Conservation (phyloP, 2,113 vertebrate species). For the Paraplagusia blochii region DNA sequence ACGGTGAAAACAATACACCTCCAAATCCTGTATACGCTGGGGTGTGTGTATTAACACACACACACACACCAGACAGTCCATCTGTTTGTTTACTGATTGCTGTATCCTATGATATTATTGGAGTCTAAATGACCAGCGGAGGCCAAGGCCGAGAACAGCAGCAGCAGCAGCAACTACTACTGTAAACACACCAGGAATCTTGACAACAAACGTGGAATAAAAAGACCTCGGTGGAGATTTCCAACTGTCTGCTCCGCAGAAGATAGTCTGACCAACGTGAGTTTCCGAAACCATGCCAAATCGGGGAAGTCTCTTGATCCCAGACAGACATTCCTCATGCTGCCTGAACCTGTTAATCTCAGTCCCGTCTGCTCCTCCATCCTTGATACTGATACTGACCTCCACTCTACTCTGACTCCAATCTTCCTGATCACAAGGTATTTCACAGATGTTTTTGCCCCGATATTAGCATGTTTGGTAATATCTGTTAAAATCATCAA, state of each 20-base stretch:
- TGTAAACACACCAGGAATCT: neutral
- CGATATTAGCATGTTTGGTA: too few species aligned
- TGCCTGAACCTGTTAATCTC: conserved; percentile 39
- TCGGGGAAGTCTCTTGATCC: conserved; percentile 57
- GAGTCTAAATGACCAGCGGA: conserved; percentile 8
- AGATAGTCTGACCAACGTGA: conserved; percentile 2
- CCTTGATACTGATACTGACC: neutral
- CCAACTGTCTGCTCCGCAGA: neutral
- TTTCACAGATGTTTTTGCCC: too few species aligned
- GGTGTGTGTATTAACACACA: neutral
- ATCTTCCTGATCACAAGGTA: too few species aligned
- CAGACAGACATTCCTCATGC: conserved; percentile 46
- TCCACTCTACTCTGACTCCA: too few species aligned
- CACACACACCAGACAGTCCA: neutral
- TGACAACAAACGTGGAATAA: neutral
- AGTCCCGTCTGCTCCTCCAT: conserved; percentile 20
- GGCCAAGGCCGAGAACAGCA: conserved; percentile 9
- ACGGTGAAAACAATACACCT: conserved; percentile 51
- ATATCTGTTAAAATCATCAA: too few species aligned
- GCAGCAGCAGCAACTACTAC: conserved; percentile 1
- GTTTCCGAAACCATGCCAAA: conserved; percentile 52
- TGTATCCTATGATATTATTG: conserved; percentile 40
- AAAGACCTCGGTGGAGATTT: neutral
- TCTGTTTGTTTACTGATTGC: conserved; percentile 51
- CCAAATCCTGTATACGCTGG: conserved; percentile 15